These are phyloP conservation scores for Aegithalos caudatus DNA, from an alignment of 2,113 vertebrate genomes.

Conservation along the genomic window DNA sequence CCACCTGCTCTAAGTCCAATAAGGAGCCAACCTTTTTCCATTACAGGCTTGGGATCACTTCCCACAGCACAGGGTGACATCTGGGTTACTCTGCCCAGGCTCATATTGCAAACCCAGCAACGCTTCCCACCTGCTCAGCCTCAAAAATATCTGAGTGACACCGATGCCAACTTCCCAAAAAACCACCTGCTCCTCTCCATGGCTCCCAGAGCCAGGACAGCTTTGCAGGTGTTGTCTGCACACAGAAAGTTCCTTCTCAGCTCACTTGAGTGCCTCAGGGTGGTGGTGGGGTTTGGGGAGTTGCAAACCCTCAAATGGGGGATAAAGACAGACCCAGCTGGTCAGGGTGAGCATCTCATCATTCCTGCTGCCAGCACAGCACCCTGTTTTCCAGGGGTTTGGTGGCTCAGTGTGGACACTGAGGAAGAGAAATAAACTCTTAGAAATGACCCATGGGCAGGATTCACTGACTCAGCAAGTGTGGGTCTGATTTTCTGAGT, in stretches of 20 bases:
- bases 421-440: not conserved
- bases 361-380: not conserved
- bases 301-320: not conserved
- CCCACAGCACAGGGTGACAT: not conserved
- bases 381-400: not conserved
- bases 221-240: not conserved
- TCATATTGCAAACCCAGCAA: not conserved
- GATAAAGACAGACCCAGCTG: not conserved
- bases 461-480: fast-evolving
- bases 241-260: not conserved
- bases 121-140: not conserved
- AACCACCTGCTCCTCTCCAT: not conserved
- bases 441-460: not conserved
- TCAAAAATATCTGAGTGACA: not conserved
- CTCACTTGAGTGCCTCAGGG: not conserved
- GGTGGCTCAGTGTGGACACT: not conserved
- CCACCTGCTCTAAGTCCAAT: not conserved
- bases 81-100: not conserved
- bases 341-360: not conserved
- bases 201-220: not conserved
- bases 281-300: not conserved
- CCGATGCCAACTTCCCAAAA: not conserved
- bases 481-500: no score
- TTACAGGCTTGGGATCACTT: not conserved
- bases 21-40: not conserved